Conservation (phyloP, 2,113 vertebrate species). For the Dromiciops gliroides region DNA sequence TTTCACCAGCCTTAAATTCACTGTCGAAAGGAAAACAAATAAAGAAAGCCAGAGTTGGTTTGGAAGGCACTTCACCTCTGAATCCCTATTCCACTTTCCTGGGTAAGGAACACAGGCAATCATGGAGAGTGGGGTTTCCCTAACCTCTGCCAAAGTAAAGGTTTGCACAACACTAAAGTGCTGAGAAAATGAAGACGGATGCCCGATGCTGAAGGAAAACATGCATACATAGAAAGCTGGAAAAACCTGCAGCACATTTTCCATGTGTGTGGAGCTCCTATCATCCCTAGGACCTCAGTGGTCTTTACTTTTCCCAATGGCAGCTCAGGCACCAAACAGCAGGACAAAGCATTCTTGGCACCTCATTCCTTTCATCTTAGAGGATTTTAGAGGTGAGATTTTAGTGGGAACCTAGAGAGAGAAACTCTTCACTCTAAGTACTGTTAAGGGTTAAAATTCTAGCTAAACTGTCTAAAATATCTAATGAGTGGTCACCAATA, state of each 20-base stretch:
- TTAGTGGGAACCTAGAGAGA: not conserved
- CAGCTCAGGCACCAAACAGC: not conserved
- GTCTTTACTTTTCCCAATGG: not conserved
- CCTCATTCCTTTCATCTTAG: not conserved
- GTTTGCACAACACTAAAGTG: conserved; percentile 36
- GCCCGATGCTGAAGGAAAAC: not conserved
- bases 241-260: conserved; percentile 32
- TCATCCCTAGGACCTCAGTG: not conserved
- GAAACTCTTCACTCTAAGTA: not conserved
- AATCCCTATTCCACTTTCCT: conserved; percentile 46
- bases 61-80: conserved; percentile 62
- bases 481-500: no score
- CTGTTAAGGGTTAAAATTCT: no score
- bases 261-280: not conserved
- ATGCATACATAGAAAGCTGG: not conserved
- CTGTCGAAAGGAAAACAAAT: not conserved
- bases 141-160: conserved; percentile 39
- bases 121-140: conserved; percentile 51
- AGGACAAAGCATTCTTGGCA: not conserved
- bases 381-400: conserved; percentile 12
- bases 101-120: conserved; percentile 17
- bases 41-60: conserved; percentile 37
- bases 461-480: no score
- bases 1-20: not conserved
- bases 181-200: conserved; percentile 41